Percentiles rank a stretch among this genome's conserved stretches.
Conservation (phyloP, 2,888 invertebrate genomes). For the Papilio demoleus region DNA sequence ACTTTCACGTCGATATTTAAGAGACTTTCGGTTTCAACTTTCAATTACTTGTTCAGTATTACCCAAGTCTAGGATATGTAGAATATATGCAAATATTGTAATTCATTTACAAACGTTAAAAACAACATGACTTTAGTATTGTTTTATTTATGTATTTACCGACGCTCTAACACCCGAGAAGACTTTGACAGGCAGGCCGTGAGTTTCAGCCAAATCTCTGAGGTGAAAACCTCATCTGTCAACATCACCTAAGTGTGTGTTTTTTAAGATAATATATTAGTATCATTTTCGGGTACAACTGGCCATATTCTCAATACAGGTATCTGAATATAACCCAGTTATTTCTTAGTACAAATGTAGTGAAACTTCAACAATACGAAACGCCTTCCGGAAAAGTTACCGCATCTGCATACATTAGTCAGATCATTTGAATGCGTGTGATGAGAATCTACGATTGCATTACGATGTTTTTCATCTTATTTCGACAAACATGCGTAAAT, state of each 20-base stretch:
- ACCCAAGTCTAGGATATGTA: neutral
- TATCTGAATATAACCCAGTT: neutral
- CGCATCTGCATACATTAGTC: conserved; percentile 35
- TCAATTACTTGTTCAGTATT: conserved; percentile 7
- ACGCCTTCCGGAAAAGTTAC: conserved; percentile 34
- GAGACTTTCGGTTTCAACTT: conserved; percentile 31
- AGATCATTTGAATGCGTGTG: conserved; percentile 25
- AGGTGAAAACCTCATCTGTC: too few species aligned
- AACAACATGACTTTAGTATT: too few species aligned
- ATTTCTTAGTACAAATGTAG: neutral
- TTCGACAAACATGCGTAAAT: neutral
- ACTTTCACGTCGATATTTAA: conserved; percentile 34
- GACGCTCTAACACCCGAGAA: too few species aligned
- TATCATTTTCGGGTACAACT: too few species aligned
- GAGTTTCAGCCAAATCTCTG: too few species aligned
- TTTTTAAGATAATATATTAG: too few species aligned
- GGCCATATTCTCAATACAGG: too few species aligned
- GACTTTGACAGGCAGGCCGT: too few species aligned
- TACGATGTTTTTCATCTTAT: conserved; percentile 15
- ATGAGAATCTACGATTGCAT: conserved; percentile 20
- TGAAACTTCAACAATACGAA: neutral
- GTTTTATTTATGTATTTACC: too few species aligned
- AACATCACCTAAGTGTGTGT: too few species aligned
- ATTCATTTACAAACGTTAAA: too few species aligned
- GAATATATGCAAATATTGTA: too few species aligned